Base-by-base conservation (phyloP, 2,888 invertebrate genomes). In the Acleris sparsana region DNA sequence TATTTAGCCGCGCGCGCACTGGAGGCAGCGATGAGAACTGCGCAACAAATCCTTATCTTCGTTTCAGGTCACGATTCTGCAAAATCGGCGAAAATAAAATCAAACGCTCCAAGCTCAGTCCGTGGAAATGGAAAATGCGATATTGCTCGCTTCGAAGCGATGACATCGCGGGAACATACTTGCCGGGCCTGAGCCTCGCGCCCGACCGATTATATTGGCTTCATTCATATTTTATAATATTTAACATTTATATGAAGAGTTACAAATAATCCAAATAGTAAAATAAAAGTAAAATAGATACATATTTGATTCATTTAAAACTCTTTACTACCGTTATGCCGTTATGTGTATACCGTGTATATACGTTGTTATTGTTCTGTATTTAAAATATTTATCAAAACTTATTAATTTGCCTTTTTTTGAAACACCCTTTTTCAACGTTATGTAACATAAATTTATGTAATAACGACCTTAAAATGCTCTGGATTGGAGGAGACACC, bases 1-100 rank as follows among this genome's bases (percentile, higher is more conserved):
- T 48, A 48, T 53, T 46, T 71, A 65, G 62, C 55, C 74, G 74
- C 73, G 71, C 73, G 76, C 78, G 76, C 79, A 78, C 75, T 73
- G 80, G 79, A 79, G 78, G 76, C 74, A 72, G 75, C 80, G 81
- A 82, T 82, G 76, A 84, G 83, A 83, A 80, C 83, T 85, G 80
- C 82, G 79, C 82, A 83, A 83, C 83, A 83, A 83, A 84, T 83
- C 80, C 82, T 81, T 82, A 83, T 83, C 79, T 77, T 74, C 78
- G 80, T 83, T 85, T 85, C 87, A 83, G 82, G 85, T 86, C 87
- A 87, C 87, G 87, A 86, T 84, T 84, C 80, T 80, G 83, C 84
- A 84, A 86, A 87, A 87, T 87, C 82, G 85, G 83, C 84, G 81
- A 86, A 86, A 87, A 86, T 86, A 87, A 87, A 87, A 87, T 86